These are phyloP conservation scores for Pontoporia blainvillei DNA, from an alignment of 2,113 vertebrate genomes.

Conservation along the genomic window DNA sequence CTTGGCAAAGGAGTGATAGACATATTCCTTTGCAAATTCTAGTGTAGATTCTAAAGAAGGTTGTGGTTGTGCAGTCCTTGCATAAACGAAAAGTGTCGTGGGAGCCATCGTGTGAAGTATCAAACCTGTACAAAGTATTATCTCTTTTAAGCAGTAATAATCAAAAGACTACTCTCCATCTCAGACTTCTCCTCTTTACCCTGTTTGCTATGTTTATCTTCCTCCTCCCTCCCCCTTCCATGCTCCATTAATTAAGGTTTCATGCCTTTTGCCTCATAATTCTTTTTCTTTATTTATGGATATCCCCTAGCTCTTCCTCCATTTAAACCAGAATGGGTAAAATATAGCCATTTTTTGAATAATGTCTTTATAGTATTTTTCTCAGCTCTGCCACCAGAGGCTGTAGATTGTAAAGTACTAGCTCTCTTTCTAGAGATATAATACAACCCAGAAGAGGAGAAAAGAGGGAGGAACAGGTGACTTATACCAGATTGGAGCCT, in stretches of 20 bases:
- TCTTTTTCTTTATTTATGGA: neutral
- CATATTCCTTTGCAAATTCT: neutral
- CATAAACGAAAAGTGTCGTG: neutral
- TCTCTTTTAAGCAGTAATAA: neutral
- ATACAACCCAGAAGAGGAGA: neutral
- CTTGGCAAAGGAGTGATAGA: neutral
- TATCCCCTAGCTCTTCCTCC: neutral
- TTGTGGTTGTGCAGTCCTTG: neutral
- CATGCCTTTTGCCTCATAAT: neutral
- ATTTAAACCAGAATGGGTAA: neutral
- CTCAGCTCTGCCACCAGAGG: neutral
- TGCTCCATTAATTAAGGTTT: neutral
- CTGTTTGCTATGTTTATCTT: neutral
- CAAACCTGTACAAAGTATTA: neutral
- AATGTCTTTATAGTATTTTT: neutral
- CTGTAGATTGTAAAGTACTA: neutral
- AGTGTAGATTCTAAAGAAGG: neutral
- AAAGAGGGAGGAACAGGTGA: neutral
- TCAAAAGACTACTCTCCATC: neutral
- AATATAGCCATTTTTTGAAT: neutral
- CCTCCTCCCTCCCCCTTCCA: neutral
- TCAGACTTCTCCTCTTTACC: neutral
- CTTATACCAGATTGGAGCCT: neutral
- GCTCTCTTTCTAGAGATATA: neutral
- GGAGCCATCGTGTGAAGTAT: neutral